Evolutionary conservation across 2,888 invertebrate genomes (phyloP).

Genomic region (Microplitis manilae): DNA sequence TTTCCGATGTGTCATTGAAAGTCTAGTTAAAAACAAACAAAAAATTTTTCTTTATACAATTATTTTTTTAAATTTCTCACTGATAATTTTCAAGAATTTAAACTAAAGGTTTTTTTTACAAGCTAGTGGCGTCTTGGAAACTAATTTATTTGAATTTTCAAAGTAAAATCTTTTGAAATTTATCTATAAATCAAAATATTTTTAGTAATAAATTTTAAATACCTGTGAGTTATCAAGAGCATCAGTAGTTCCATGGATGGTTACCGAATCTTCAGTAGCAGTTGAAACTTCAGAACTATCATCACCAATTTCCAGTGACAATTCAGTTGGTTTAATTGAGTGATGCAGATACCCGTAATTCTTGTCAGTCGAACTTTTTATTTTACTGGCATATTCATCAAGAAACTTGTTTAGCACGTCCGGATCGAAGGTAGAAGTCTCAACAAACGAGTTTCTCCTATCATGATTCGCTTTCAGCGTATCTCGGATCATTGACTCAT

Average conservation of each 20-base stretch:
- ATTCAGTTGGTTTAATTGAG: slow-evolving; percentile 47
- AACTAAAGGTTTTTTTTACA: too few relatives aligned
- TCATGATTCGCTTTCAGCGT: slow-evolving; percentile 54
- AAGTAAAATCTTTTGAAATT: too few relatives aligned
- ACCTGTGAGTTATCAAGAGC: slow-evolving; percentile 11
- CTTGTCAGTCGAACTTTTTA: slow-evolving; percentile 69
- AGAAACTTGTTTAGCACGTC: slow-evolving; percentile 77
- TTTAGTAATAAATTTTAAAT: too few relatives aligned
- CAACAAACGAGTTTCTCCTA: slow-evolving; percentile 57
- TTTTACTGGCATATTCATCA: slow-evolving; percentile 76
- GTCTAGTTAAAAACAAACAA: slow-evolving; percentile 47
- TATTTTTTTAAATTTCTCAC: background rate
- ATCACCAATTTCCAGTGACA: slow-evolving; percentile 27
- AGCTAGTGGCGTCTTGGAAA: too few relatives aligned
- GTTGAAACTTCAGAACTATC: slow-evolving; percentile 33
- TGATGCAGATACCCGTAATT: slow-evolving; percentile 55
- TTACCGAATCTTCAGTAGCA: slow-evolving; percentile 44
- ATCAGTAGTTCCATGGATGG: slow-evolving; percentile 26
- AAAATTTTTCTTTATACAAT: background rate
- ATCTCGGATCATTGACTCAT: slow-evolving; percentile 55
- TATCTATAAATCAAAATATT: too few relatives aligned
- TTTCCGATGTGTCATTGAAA: slow-evolving; percentile 64
- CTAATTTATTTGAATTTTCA: background rate
- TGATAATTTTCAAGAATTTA: background rate
- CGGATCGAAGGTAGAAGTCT: slow-evolving; percentile 72